Conservation (phyloP, 2,888 invertebrate genomes). For the Latrodectus hesperus region DNA sequence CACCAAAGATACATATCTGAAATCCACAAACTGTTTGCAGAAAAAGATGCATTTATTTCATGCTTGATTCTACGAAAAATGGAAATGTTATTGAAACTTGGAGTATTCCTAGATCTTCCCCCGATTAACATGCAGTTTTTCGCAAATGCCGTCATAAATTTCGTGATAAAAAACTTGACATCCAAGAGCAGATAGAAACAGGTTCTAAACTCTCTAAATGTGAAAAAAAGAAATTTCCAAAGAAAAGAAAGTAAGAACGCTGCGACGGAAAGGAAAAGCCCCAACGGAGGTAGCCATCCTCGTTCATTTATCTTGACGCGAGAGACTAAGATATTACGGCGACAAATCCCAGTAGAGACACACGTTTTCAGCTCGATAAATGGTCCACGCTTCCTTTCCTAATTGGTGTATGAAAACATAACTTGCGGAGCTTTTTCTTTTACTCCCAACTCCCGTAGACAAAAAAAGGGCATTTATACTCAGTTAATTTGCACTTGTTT, state of each 20-base stretch:
- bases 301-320: constrained; percentile 1
- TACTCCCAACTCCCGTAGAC: neutral
- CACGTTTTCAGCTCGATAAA: constrained; percentile 1
- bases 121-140: no score
- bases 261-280: neutral
- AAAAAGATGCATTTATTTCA: no score
- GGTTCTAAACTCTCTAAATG: neutral
- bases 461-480: constrained; percentile 37
- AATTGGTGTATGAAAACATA: constrained; percentile 2
- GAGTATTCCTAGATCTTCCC: no score
- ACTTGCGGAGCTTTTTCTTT: neutral
- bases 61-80: no score
- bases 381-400: constrained; percentile 5
- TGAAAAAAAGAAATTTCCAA: neutral
- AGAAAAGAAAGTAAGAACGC: neutral
- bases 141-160: no score
- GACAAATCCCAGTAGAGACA: neutral
- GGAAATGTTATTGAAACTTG: no score
- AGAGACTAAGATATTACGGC: neutral
- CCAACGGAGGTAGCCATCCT: neutral
- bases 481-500: constrained; percentile 54
- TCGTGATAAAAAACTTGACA: no score
- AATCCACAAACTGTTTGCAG: no score
- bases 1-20: no score
- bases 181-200: neutral